A percentile compares a stretch with the other conserved stretches of the same genome.
Evolutionary conservation across 2,888 invertebrate species (phyloP).

Genomic region (Eilema griseolum): DNA sequence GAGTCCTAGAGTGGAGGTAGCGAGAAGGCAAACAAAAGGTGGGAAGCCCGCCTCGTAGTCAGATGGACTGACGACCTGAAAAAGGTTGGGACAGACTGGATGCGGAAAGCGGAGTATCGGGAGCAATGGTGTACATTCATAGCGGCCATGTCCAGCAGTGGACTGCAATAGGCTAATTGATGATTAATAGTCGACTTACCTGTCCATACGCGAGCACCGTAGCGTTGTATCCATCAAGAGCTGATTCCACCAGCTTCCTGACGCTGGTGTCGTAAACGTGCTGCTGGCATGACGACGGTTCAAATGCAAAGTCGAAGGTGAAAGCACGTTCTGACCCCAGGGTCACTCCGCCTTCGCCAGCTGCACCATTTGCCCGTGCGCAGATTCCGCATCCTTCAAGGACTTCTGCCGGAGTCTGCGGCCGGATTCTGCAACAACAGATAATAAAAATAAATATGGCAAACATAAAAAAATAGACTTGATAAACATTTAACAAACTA

Average conservation of each 20-base stretch:
- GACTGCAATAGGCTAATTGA: not conserved
- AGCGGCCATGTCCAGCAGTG: no score
- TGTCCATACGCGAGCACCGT: slow-evolving; percentile 99
- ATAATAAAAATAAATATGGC: not conserved
- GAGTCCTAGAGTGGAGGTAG: no score
- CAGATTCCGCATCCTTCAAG: slow-evolving; percentile 98
- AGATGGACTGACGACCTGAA: no score
- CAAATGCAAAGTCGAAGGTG: slow-evolving; percentile 98
- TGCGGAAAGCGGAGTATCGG: no score
- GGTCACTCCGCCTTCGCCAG: slow-evolving; percentile 96
- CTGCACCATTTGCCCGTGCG: slow-evolving; percentile 95
- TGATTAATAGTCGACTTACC: slow-evolving; percentile 78
- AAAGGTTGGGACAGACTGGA: no score
- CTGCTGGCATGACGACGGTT: slow-evolving; percentile 91
- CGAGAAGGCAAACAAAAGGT: no score
- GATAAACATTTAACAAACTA: no score
- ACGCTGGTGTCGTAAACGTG: slow-evolving; percentile 95
- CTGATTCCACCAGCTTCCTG: slow-evolving; percentile 94
- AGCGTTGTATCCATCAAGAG: slow-evolving; percentile 98
- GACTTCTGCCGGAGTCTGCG: slow-evolving; percentile 96
- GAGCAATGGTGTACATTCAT: no score
- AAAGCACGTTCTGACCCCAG: slow-evolving; percentile 97
- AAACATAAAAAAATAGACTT: no score
- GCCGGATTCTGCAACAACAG: slow-evolving; percentile 92
- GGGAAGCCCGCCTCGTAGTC: no score